Percentiles rank a stretch among this genome's conserved stretches.
These are phyloP conservation scores for Myotis planiceps DNA, from an alignment of 2,797 vertebrate species.

Conservation along the genomic window DNA sequence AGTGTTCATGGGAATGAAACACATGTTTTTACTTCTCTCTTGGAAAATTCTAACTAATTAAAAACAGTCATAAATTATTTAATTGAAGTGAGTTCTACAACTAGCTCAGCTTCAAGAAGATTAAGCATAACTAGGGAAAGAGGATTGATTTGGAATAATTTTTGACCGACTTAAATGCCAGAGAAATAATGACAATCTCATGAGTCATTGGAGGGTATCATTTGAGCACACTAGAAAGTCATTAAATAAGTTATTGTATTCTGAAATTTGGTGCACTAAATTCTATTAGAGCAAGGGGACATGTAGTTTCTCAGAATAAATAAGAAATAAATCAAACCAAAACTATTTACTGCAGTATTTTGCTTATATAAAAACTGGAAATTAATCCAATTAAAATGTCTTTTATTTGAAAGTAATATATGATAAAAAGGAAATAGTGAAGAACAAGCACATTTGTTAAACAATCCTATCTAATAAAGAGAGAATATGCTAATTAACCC, in stretches of 20 bases:
- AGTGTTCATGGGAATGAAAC: not conserved
- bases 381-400: not conserved
- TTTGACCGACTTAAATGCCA: not conserved
- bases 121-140: not conserved
- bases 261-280: not conserved
- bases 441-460: not conserved
- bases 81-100: not conserved
- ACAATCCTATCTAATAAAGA: not conserved
- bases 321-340: not conserved
- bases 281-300: not conserved
- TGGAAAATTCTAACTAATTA: not conserved
- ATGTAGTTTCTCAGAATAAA: not conserved
- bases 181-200: not conserved
- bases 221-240: not conserved
- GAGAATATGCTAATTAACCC: too few species aligned
- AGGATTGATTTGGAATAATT: not conserved
- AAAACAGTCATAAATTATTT: not conserved
- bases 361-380: not conserved
- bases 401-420: not conserved
- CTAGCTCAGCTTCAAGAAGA: not conserved
- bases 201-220: not conserved
- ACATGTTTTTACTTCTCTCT: not conserved
- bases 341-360: constrained; percentile 6
- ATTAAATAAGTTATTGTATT: not conserved
- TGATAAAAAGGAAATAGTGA: not conserved